Evolutionary conservation across 23 tunicate genomes (phyloP).

Genomic region (Corella eumyota): DNA sequence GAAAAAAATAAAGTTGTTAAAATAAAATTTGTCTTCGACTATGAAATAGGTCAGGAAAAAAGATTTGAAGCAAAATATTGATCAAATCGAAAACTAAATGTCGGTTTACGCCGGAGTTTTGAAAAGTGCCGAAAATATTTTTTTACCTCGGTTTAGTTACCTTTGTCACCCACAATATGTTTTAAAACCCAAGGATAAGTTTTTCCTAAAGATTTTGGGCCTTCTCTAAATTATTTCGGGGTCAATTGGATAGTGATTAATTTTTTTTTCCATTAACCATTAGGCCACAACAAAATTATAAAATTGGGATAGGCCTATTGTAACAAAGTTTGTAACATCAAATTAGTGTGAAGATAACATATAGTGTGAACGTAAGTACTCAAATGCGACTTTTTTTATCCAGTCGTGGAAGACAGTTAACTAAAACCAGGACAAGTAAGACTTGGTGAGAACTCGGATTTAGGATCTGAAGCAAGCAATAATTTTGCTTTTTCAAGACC

Average conservation of each 20-base stretch:
- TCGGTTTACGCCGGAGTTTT: conserved; percentile 53
- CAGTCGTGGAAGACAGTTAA: too few relatives aligned
- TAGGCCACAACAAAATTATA: conserved; percentile 57
- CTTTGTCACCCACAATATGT: conserved; percentile 22
- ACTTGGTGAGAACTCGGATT: too few relatives aligned
- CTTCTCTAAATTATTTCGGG: conserved; percentile 3
- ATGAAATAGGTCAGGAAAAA: conserved; percentile 48
- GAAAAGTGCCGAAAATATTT: conserved; percentile 37
- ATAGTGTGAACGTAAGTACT: too few relatives aligned
- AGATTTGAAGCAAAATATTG: conserved; percentile 18
- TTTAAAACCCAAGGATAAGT: conserved; percentile 56
- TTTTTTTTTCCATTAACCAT: conserved; percentile 47
- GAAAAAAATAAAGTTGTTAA: neutral
- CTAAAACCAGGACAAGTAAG: too few relatives aligned
- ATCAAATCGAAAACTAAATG: conserved; percentile 60
- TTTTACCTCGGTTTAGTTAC: conserved; percentile 20
- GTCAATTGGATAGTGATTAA: conserved; percentile 3
- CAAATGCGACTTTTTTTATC: too few relatives aligned
- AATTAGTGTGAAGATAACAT: too few relatives aligned
- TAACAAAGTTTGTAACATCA: too few relatives aligned
- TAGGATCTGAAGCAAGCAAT: too few relatives aligned
- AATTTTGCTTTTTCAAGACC: too few relatives aligned
- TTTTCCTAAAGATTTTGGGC: conserved; percentile 14
- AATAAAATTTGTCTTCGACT: conserved; percentile 13
- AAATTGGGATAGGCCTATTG: too few relatives aligned